phyloP scores from a whole-genome alignment of 2,113 vertebrate genomes.

The Puntigrus tetrazona region DNA sequence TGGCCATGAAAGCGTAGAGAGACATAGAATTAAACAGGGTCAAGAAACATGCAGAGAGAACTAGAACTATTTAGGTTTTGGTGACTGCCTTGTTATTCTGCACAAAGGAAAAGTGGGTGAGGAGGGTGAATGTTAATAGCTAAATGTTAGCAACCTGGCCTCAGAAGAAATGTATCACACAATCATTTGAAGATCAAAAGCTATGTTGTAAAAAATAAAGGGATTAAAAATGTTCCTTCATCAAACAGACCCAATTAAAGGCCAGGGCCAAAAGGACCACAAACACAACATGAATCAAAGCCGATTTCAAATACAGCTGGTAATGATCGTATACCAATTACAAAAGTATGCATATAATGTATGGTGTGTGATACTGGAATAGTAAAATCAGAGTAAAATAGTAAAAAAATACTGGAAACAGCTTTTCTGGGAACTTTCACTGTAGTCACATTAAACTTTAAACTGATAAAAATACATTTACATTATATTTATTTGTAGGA shows the following conservation, averaged over 20 bases:
- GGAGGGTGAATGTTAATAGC: not conserved
- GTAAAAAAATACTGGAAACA: too few relatives aligned
- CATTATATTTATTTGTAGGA: not conserved
- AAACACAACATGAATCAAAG: not conserved
- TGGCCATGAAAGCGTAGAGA: slow-evolving; percentile 31
- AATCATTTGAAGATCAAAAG: not conserved
- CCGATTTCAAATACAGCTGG: not conserved
- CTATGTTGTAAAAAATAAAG: not conserved
- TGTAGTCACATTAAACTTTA: too few relatives aligned
- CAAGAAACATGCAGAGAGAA: slow-evolving; percentile 49
- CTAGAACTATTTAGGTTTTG: not conserved
- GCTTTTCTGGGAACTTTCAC: too few relatives aligned
- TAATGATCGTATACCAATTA: not conserved
- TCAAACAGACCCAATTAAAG: not conserved
- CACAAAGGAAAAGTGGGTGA: not conserved
- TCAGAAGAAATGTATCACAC: not conserved
- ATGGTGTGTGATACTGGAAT: too few relatives aligned
- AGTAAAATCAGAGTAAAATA: too few relatives aligned
- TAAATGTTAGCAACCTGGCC: not conserved
- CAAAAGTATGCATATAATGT: not conserved
- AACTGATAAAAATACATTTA: too few relatives aligned
- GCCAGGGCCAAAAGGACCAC: not conserved
- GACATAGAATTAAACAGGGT: slow-evolving; percentile 56
- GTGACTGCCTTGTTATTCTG: slow-evolving; percentile 14
- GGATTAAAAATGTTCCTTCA: not conserved